These are phyloP conservation scores for Chiloscyllium punctatum DNA, from an alignment of 2,797 vertebrate genomes.

Conservation along the genomic window DNA sequence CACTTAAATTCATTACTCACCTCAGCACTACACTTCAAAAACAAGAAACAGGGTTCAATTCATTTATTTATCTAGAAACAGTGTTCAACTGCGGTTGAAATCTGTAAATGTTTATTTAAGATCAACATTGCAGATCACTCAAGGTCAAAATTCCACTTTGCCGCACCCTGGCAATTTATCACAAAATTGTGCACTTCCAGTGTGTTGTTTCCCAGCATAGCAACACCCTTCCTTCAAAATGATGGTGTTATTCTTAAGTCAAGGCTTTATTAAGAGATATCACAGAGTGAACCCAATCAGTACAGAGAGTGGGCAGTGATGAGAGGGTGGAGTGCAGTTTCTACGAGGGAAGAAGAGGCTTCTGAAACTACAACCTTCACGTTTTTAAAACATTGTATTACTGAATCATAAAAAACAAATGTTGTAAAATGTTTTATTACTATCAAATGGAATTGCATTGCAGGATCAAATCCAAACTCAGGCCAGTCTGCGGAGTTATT, in stretches of 20 bases:
- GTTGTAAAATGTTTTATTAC: not conserved
- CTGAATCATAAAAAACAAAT: no score
- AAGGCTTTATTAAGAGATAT: not conserved
- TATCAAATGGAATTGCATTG: not conserved
- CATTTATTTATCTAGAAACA: not conserved
- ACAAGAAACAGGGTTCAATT: not conserved
- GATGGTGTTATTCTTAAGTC: not conserved
- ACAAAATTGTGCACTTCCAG: not conserved
- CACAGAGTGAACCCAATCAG: not conserved
- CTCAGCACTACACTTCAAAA: not conserved
- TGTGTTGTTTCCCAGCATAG: not conserved
- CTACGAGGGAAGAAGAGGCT: not conserved
- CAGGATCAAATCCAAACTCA: not conserved
- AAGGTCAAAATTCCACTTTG: not conserved
- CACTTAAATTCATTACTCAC: not conserved
- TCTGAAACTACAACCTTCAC: not conserved
- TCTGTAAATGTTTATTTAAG: not conserved
- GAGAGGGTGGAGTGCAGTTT: not conserved
- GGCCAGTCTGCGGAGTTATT: not conserved
- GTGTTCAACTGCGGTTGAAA: not conserved
- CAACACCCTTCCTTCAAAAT: not conserved
- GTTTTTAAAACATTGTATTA: no score
- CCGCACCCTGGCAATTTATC: not conserved
- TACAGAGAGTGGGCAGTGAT: not conserved
- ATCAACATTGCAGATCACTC: not conserved